Evolutionary conservation across 1,140 invertebrate species (phyloP).

Genomic region (Pararge aegeria): DNA sequence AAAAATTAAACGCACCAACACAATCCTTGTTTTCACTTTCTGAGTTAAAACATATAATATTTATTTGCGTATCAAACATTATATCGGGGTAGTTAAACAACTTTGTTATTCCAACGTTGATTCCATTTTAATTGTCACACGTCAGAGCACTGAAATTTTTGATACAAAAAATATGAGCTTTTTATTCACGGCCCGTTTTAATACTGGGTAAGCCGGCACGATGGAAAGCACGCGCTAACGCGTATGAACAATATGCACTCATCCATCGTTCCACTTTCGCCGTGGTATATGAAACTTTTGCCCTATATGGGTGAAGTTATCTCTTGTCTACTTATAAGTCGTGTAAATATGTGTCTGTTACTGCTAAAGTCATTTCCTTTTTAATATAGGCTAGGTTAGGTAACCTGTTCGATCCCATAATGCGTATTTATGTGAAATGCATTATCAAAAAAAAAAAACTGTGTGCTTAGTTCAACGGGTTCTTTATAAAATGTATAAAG

Average conservation of each 20-base stretch:
- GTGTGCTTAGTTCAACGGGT: no score
- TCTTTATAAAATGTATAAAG: no score
- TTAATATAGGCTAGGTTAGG: no score
- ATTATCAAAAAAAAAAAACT: no score
- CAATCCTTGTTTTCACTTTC: neutral
- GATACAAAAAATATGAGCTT: neutral
- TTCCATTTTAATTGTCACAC: constrained; percentile 10
- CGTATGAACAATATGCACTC: constrained; percentile 29
- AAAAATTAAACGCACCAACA: no score
- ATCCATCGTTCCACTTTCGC: constrained; percentile 26
- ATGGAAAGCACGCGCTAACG: constrained; percentile 20
- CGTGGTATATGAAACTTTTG: constrained; percentile 25
- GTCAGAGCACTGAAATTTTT: constrained; percentile 3
- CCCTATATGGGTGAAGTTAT: constrained; percentile 23
- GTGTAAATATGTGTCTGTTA: neutral
- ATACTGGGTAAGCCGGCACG: constrained; percentile 4
- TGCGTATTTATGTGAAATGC: no score
- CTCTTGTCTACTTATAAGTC: neutral
- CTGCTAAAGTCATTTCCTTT: no score
- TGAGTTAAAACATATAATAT: constrained; percentile 1
- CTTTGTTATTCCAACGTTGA: constrained; percentile 5
- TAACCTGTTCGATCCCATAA: no score
- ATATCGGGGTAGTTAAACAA: neutral
- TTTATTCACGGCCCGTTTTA: neutral
- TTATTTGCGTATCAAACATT: neutral